Percentiles rank a stretch among this genome's conserved stretches.
phyloP scores from a whole-genome alignment of 2,797 vertebrate genomes.

The Phoeniculus purpureus region DNA sequence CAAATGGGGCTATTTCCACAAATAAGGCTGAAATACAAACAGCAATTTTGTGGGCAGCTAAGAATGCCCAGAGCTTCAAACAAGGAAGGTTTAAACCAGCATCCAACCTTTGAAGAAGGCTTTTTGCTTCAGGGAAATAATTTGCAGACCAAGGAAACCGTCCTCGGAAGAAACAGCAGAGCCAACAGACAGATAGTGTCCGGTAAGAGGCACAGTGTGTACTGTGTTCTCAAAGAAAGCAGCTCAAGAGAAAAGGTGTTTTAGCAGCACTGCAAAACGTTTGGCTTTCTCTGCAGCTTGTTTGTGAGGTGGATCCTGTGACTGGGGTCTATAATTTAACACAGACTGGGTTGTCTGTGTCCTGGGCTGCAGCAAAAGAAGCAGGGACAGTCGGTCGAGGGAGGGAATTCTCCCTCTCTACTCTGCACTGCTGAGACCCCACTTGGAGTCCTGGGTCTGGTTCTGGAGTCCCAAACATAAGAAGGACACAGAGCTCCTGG shows the following conservation, averaged over 20 bases:
- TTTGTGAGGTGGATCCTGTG: neutral
- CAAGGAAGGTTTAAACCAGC: neutral
- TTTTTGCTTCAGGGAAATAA: neutral
- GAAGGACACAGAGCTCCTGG: too few relatives aligned
- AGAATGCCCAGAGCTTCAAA: neutral
- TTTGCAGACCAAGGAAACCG: neutral
- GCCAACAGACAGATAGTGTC: slow-evolving; percentile 10
- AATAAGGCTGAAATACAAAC: neutral
- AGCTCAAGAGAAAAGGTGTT: neutral
- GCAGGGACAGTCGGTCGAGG: too few relatives aligned
- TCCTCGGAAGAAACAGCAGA: neutral
- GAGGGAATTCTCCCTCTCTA: too few relatives aligned
- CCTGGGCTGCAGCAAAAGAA: neutral
- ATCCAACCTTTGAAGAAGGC: neutral
- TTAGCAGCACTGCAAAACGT: neutral
- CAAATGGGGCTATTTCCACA: neutral
- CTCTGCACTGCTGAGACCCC: too few relatives aligned
- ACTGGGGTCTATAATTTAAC: neutral
- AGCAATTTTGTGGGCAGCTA: neutral
- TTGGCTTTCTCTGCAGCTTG: neutral
- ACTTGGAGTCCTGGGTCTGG: too few relatives aligned
- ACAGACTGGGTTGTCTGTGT: neutral
- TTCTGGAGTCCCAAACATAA: too few relatives aligned
- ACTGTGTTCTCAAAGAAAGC: neutral
- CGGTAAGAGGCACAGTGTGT: accelerated